Evolutionary conservation across 2,797 vertebrate genomes (phyloP), one percentile per base, ranked within the genome.

Genomic region (Sylvia borin): DNA sequence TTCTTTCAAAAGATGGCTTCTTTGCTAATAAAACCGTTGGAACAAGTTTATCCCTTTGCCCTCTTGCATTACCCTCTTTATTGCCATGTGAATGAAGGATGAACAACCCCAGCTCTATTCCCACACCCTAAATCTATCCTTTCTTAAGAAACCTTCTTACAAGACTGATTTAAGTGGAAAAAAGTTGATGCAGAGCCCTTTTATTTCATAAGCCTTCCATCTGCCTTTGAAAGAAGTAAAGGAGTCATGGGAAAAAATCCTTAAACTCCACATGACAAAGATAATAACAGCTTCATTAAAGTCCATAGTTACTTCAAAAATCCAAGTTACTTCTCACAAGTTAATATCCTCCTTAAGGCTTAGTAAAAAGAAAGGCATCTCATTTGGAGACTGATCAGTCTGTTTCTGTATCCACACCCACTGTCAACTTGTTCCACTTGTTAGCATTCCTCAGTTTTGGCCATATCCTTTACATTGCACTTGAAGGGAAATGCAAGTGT

Each of bases 11-110:
- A 93, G 71, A 97, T 9, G 32, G 76, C 77, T 95, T 96, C 60
- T 96, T 97, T 96, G 93, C 93, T 96, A 98, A 97, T 98, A 98
- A 98, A 98, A 91, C 57, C 36, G 90, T 96, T 95, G 72, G 88
- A 95, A 96, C 88, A 57, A 82, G 71, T 88, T 93, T 71, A 78
- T 76, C 57, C 25, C 62, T 94, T n/a, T 72, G 32, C 16, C 62
- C 53, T 79, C 51, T 88, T 55, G 29, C 10, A n/a, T 45, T 76
- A 42, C 48, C 13, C 18, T 88, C 43, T 90, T 67, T 86, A 36
- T 67, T 88, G 42, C 47, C 24, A 15, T 54, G 62, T 40, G 50
- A 90, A 88, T 58, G 40, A 76, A 85, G 42, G 24, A 58, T 36
- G 43, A 89, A 78, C 26, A 67, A 40, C 12, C 31, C 34, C 21